Evolutionary conservation across 2,113 vertebrate species (phyloP), one percentile per base, ranked within the genome.

Genomic region (Calidris pugnax): DNA sequence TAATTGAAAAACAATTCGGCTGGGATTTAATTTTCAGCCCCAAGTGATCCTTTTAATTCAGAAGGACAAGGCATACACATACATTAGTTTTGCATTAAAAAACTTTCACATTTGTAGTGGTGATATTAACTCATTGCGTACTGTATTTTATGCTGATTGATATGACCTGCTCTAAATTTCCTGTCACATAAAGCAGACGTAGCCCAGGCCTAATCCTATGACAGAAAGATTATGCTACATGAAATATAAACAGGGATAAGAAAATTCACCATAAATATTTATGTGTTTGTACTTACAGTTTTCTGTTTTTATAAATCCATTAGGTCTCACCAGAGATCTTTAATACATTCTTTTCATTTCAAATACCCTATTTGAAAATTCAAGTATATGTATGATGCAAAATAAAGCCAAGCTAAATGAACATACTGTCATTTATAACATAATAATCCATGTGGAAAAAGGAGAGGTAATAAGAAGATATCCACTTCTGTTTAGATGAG

Each of bases 271-370:
- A 94, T 95, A 87, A 95, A 95, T 95, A 95, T 92, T 94, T 60
- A 97, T 90, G 71, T 72, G 16, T 81, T 93, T 94, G 45, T 56
- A 87, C 35, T 82, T 83, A 41, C 35, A 79, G 47, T 79, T 71
- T 95, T 91, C 87, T 91, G 59, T 90, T 97, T 97, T 96, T 87
- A 90, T 77, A 96, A 94, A 93, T 50, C 62, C 63, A 75, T 81
- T 91, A 85, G 50, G 27, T 87, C 59, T 91, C 76, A 96, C 79
- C 37, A 85, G 76, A 95, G 57, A 85, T 89, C 56, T 95, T 84
- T 76, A 91, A 95, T 67, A 90, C 23, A 85, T 55, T 81, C n/a
- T 90, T 94, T 97, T 96, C 45, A 68, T 80, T 96, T 94, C 87
- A 95, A 95, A 95, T 77, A 93, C 1, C 3, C 39, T 89, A 64